Percentiles rank a stretch among this genome's conserved stretches.
phyloP scores from a whole-genome alignment of 2,888 invertebrate species.

The Brachypalpus laphriformis region DNA sequence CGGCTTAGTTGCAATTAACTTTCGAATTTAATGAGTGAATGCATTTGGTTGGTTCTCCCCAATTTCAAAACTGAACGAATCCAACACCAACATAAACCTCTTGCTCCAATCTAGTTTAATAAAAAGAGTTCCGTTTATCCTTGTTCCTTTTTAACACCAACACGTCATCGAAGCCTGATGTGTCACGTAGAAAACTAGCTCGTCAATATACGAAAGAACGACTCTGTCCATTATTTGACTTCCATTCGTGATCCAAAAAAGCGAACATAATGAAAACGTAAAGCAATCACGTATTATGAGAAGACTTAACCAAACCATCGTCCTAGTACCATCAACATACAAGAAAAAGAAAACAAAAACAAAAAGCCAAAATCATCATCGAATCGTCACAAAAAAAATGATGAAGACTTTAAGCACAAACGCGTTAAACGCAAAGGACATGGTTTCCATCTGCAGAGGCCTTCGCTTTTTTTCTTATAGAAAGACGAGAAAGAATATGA shows the following conservation, averaged over 20 bases:
- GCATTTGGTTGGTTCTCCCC: too few species aligned
- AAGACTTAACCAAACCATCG: not conserved
- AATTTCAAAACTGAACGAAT: too few species aligned
- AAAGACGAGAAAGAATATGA: not conserved
- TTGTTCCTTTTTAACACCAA: not conserved
- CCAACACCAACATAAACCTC: too few species aligned
- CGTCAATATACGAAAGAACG: not conserved
- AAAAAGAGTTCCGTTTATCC: too few species aligned
- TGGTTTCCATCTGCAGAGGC: not conserved
- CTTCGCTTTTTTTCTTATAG: not conserved
- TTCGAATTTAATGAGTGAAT: too few species aligned
- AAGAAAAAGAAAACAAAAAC: not conserved
- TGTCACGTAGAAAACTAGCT: not conserved
- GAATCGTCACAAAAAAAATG: constrained; percentile 1
- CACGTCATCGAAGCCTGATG: not conserved
- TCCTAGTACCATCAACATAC: not conserved
- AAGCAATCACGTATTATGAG: constrained; percentile 39
- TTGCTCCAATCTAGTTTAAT: too few species aligned
- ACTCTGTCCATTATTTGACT: constrained; percentile 30
- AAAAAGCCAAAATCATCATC: constrained; percentile 15
- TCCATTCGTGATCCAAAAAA: constrained; percentile 16
- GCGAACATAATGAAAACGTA: constrained; percentile 32
- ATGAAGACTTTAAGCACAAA: constrained; percentile 14
- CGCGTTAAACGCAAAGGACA: constrained; percentile 17
- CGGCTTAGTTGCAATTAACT: too few species aligned